Evolutionary conservation across 2,888 invertebrate species (phyloP).

Genomic region (Strigamia crassipes): DNA sequence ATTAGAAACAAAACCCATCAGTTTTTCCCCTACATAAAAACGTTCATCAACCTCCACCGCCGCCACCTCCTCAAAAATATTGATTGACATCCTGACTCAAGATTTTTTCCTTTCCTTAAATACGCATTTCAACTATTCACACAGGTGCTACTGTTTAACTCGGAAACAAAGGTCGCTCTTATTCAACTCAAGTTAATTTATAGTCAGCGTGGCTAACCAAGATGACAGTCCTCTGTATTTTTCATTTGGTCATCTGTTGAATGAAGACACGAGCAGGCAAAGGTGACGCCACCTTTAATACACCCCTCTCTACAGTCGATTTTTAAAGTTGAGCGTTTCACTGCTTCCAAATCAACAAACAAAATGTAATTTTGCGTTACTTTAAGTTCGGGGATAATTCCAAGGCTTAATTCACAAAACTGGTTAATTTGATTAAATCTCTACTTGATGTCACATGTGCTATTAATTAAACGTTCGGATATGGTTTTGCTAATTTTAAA

Average conservation of each 20-base stretch:
- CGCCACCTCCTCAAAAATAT: not conserved
- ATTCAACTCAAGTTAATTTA: not conserved
- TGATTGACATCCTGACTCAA: not conserved
- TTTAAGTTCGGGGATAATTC: not conserved
- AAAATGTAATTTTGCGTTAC: not conserved
- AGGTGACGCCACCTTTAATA: not conserved
- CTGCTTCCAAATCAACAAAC: not conserved
- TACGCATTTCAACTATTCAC: too few species aligned
- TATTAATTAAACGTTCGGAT: too few species aligned
- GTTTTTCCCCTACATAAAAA: slow-evolving; percentile 4
- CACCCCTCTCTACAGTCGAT: not conserved
- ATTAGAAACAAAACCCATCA: slow-evolving; percentile 30
- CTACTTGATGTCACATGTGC: too few species aligned
- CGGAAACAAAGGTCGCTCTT: not conserved
- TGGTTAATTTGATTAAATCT: too few species aligned
- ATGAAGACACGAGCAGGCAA: not conserved
- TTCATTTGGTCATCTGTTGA: slow-evolving; percentile 17
- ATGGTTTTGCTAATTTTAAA: too few species aligned
- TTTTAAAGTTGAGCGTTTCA: not conserved
- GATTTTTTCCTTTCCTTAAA: not conserved
- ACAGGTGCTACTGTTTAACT: too few species aligned
- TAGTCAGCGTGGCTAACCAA: not conserved
- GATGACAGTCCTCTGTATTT: slow-evolving; percentile 1
- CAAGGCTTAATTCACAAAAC: too few species aligned
- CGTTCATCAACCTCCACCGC: not conserved